Evolutionary conservation across 2,797 vertebrate genomes (phyloP).

Genomic region (Emydoidea blandingii): DNA sequence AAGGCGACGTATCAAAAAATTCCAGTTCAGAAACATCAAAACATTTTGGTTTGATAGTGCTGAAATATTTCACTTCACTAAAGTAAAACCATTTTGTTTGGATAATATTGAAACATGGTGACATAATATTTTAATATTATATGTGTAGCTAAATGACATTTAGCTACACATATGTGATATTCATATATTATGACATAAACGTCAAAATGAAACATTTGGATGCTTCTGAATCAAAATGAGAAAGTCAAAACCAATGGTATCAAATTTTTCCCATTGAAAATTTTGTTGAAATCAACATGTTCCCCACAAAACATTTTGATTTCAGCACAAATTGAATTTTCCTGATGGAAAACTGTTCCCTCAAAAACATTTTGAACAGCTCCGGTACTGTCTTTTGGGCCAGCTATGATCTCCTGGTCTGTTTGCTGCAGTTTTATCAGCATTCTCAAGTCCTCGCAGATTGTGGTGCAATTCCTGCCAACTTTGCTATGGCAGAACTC

Average conservation of each 20-base stretch:
- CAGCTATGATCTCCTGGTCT: accelerated
- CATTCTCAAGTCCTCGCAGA: background rate
- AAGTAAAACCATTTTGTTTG: background rate
- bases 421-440: background rate
- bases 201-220: background rate
- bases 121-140: no score
- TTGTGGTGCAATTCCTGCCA: background rate
- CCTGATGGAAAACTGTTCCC: background rate
- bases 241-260: accelerated
- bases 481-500: background rate
- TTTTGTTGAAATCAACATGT: background rate
- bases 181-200: background rate
- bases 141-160: background rate
- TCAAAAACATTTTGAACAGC: background rate
- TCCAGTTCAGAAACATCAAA: background rate
- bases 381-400: background rate
- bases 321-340: background rate
- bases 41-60: background rate
- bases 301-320: background rate
- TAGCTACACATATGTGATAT: background rate
- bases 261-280: background rate
- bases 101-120: no score
- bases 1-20: background rate
- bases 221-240: background rate
- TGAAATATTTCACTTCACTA: background rate